Evolutionary conservation across 2,113 vertebrate genomes (phyloP).

Genomic region (Gambusia holbrooki): DNA sequence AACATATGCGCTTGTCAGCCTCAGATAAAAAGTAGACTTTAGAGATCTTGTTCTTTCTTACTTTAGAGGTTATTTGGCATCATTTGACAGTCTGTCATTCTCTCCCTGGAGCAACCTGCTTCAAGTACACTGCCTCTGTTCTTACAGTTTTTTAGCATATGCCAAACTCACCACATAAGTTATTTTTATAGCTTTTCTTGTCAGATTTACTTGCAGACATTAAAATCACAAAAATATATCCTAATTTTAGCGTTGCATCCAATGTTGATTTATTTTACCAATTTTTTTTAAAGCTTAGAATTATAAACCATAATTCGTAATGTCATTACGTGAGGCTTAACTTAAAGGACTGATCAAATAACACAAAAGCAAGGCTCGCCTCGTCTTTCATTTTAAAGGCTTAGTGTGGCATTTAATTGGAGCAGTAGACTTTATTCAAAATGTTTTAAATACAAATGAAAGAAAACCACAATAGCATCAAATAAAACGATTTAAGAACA

Average conservation of each 20-base stretch:
- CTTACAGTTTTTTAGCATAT: constrained; percentile 18
- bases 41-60: constrained; percentile 1
- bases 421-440: neutral
- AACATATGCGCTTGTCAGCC: neutral
- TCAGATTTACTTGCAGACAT: neutral
- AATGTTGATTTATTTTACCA: neutral
- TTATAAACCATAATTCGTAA: neutral
- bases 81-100: constrained; percentile 56
- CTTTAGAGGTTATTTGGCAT: constrained; percentile 47
- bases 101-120: constrained; percentile 17
- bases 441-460: neutral
- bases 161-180: neutral
- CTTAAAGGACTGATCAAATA: neutral
- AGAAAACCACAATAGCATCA: neutral
- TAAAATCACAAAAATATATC: neutral
- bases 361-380: neutral
- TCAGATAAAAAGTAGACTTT: neutral
- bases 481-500: neutral
- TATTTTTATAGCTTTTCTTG: neutral
- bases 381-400: neutral
- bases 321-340: neutral
- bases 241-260: neutral
- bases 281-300: neutral
- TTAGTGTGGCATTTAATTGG: neutral
- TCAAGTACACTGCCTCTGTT: constrained; percentile 22